Evolutionary conservation across 2,888 invertebrate genomes (phyloP).

Genomic region (Drosophila paramelanica): DNA sequence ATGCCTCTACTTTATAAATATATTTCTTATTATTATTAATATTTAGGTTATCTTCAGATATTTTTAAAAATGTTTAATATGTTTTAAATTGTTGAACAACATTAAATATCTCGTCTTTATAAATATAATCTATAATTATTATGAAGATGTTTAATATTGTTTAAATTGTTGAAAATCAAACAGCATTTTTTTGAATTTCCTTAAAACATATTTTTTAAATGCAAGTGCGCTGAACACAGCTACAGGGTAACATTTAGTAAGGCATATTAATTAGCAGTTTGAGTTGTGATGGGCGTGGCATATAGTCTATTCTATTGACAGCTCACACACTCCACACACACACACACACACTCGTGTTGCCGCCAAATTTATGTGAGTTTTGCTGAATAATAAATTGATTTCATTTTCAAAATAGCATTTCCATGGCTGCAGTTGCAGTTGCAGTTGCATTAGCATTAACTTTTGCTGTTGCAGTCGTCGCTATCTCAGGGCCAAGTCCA

Average conservation of each 20-base stretch:
- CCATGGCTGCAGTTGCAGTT: constrained; percentile 19
- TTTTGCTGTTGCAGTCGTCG: not conserved
- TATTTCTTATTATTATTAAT: not conserved
- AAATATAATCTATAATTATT: too few species aligned
- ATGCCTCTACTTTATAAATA: too few species aligned
- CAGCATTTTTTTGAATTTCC: too few species aligned
- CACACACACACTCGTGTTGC: not conserved
- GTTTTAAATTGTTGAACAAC: too few species aligned
- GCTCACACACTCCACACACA: constrained; percentile 2
- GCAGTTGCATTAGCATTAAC: constrained; percentile 16
- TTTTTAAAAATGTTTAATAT: not conserved
- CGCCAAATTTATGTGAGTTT: constrained; percentile 35
- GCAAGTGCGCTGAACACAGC: too few species aligned
- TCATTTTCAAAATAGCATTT: constrained; percentile 32
- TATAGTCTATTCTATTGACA: constrained; percentile 21
- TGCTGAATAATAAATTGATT: constrained; percentile 31
- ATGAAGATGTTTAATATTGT: too few species aligned
- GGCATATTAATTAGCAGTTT: not conserved
- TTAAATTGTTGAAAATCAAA: too few species aligned
- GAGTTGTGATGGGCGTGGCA: constrained; percentile 23
- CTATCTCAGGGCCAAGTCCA: constrained; percentile 49
- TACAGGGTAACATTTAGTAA: not conserved
- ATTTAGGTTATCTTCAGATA: not conserved
- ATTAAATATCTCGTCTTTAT: too few species aligned
- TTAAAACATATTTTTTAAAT: too few species aligned